Evolutionary conservation across 2,888 invertebrate genomes (phyloP), one percentile per base, ranked within the genome.

Genomic region (Drosophila subsilvestris): DNA sequence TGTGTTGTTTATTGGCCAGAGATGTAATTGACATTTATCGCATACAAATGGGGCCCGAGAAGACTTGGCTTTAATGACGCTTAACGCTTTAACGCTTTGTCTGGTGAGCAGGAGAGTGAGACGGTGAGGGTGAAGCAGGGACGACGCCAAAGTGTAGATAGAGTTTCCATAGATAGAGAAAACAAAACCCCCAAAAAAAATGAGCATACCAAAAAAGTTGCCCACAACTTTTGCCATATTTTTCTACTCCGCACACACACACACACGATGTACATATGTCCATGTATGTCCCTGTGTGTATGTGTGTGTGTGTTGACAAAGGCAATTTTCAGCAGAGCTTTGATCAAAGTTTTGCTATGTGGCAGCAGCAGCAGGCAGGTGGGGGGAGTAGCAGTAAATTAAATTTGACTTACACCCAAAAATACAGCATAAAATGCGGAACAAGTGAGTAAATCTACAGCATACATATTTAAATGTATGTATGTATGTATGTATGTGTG

Each of bases 341-440:
- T 88, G 86, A 84, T 86, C 86, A 84, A 86, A 73, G 72, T 84
- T 83, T 63, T 32, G 22, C n/a, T n/a, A n/a, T n/a, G n/a, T n/a
- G n/a, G n/a, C n/a, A n/a, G n/a, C n/a, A n/a, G n/a, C n/a, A n/a
- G n/a, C n/a, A n/a, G n/a, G 6, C 0, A 6, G 37, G 1, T 6
- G 37, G 37, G 37, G 37, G 6, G 48, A 44, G 78, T 69, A 69
- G 55, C 74, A 67, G 74, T 76, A 88, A 84, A 88, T 84, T 83
- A 78, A 86, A 80, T 88, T 86, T 83, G 76, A 71, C 74, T 82
- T 78, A 54, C 51, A 57, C 48, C 51, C 48, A 69, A 65, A 61
- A 27, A 22, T 45, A 43, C 49, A 63, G 50, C 51, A 47, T 50
- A 45, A 20, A 29, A 49, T 49, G 22, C 45, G 63, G 14, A 55